Percentiles rank a stretch among this genome's conserved stretches.
These are phyloP conservation scores for Diabrotica undecimpunctata DNA, from an alignment of 1,140 invertebrate species.

Conservation along the genomic window DNA sequence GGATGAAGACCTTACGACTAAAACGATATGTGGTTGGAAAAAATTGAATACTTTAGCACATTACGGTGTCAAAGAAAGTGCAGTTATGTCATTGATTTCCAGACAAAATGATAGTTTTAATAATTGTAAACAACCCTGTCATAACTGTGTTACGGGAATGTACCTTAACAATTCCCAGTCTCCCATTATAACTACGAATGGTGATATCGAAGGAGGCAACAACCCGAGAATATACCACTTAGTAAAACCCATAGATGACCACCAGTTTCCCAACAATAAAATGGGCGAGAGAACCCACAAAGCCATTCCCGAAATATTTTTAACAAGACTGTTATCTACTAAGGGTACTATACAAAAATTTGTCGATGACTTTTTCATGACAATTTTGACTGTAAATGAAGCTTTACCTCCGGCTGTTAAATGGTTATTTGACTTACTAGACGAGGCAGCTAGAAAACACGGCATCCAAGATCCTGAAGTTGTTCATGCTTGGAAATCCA, in stretches of 20 bases:
- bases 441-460: conserved; percentile 82
- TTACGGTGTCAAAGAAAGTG: conserved; percentile 92
- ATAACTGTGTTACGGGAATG: conserved; percentile 69
- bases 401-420: conserved; percentile 89
- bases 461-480: conserved; percentile 85
- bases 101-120: conserved; percentile 81
- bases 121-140: conserved; percentile 76
- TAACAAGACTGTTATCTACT: conserved; percentile 86
- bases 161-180: conserved; percentile 74
- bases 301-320: conserved; percentile 93
- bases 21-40: conserved; percentile 83
- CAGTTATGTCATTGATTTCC: conserved; percentile 88
- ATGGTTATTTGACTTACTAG: conserved; percentile 92
- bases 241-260: conserved; percentile 77
- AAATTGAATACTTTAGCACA: conserved; percentile 88
- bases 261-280: conserved; percentile 58
- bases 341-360: conserved; percentile 96
- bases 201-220: conserved; percentile 68
- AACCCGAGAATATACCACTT: conserved; percentile 77
- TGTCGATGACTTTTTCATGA: conserved; percentile 91
- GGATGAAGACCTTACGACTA: conserved; percentile 90
- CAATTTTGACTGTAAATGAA: conserved; percentile 84
- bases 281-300: conserved; percentile 77
- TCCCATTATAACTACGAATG: conserved; percentile 71
- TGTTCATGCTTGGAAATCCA: conserved; percentile 94